A percentile compares a stretch with the other conserved stretches of the same genome.
These are phyloP conservation scores for Eristalis arbustorum DNA, from an alignment of 2,888 invertebrate genomes.

Conservation along the genomic window DNA sequence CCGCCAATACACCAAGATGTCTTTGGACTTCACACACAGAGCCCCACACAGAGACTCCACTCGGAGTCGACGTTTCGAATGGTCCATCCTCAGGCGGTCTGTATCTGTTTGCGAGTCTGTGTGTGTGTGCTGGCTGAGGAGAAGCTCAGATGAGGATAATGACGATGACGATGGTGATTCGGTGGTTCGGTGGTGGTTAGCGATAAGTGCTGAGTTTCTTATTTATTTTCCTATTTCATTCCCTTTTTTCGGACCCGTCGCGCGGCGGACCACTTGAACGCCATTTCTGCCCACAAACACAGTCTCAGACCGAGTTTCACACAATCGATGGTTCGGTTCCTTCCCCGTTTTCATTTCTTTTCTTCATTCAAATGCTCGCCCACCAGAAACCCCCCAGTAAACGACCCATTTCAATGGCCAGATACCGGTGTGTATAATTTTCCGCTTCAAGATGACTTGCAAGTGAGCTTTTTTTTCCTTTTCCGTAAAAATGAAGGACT, in stretches of 20 bases:
- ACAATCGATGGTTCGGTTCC: background rate
- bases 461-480: slow-evolving; percentile 42
- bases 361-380: background rate
- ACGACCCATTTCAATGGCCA: background rate
- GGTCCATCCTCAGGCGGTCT: slow-evolving; percentile 49
- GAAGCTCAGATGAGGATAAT: background rate
- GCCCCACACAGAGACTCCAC: no score
- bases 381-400: background rate
- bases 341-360: background rate
- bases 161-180: background rate
- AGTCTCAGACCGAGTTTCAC: background rate
- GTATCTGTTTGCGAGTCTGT: background rate
- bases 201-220: background rate
- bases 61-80: slow-evolving; percentile 25
- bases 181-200: background rate
- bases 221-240: slow-evolving; percentile 2
- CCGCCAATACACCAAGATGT: background rate
- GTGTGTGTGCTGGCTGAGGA: background rate
- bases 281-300: slow-evolving; percentile 13
- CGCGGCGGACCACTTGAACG: slow-evolving; percentile 46
- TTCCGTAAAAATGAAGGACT: slow-evolving; percentile 43
- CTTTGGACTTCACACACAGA: background rate
- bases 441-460: slow-evolving; percentile 62
- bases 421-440: slow-evolving; percentile 31
- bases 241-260: background rate